Percentiles rank a stretch among this genome's conserved stretches.
Evolutionary conservation across 2,113 vertebrate genomes (phyloP).

Genomic region (Lutjanus erythropterus): DNA sequence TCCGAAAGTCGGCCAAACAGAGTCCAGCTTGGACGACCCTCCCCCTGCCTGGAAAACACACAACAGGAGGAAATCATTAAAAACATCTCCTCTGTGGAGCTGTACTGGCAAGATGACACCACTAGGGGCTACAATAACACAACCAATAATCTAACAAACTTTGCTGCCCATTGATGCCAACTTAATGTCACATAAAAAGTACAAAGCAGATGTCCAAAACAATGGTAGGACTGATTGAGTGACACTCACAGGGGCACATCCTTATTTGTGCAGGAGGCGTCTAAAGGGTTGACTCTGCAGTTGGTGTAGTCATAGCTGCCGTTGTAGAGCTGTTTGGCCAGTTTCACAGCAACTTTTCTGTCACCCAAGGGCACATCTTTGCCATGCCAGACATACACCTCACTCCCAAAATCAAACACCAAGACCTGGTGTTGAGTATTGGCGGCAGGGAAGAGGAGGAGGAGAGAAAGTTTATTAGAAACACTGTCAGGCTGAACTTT

Average conservation of each 20-base stretch:
- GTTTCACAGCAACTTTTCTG: slow-evolving; percentile 86
- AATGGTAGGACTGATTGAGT: neutral
- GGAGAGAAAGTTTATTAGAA: neutral
- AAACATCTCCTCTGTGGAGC: neutral
- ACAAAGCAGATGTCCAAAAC: neutral
- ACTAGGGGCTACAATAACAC: slow-evolving; percentile 53
- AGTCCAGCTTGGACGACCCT: slow-evolving; percentile 85
- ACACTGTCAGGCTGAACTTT: neutral
- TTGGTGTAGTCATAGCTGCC: slow-evolving; percentile 85
- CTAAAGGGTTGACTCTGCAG: slow-evolving; percentile 85
- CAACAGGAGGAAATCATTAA: slow-evolving; percentile 10
- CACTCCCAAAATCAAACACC: slow-evolving; percentile 88
- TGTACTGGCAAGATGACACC: slow-evolving; percentile 35
- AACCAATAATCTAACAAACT: neutral
- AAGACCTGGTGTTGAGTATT: slow-evolving; percentile 76
- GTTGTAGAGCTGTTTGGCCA: slow-evolving; percentile 86
- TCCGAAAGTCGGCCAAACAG: slow-evolving; percentile 87
- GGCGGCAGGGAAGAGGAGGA: neutral
- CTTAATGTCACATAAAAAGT: neutral
- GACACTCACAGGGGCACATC: slow-evolving; percentile 81
- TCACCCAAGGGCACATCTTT: slow-evolving; percentile 86
- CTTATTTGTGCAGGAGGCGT: slow-evolving; percentile 74
- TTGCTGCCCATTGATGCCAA: neutral
- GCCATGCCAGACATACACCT: slow-evolving; percentile 88
- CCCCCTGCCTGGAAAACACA: slow-evolving; percentile 77